Evolutionary conservation across 1,140 invertebrate species (phyloP).

Genomic region (Conus betulinus): DNA sequence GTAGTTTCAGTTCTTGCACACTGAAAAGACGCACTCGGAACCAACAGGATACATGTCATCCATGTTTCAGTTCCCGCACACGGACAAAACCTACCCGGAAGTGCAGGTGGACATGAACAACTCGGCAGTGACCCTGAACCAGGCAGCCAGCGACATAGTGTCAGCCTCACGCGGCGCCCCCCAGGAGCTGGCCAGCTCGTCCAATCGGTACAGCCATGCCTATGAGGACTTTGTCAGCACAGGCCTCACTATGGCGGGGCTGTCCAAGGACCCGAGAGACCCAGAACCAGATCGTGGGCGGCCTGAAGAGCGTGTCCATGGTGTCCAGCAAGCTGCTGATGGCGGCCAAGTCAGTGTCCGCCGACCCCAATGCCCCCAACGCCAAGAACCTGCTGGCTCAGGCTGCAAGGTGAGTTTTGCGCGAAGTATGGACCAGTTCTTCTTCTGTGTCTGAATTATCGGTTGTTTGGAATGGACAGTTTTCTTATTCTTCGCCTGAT

Average conservation of each 20-base stretch:
- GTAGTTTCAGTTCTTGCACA: background rate
- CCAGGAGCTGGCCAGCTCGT: slow-evolving; percentile 84
- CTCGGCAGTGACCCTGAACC: slow-evolving; percentile 88
- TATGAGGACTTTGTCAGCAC: slow-evolving; percentile 83
- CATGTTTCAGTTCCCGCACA: slow-evolving; percentile 64
- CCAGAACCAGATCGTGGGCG: slow-evolving; percentile 83
- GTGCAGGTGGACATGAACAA: slow-evolving; percentile 89
- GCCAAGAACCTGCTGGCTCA: slow-evolving; percentile 91
- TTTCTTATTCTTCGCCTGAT: no score
- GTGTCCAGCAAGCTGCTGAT: slow-evolving; percentile 91
- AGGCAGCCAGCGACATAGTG: slow-evolving; percentile 87
- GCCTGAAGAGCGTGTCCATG: slow-evolving; percentile 90
- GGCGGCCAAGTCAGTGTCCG: slow-evolving; percentile 91
- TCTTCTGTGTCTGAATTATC: no score
- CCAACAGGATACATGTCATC: background rate
- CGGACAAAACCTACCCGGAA: slow-evolving; percentile 78
- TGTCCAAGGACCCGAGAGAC: slow-evolving; percentile 69
- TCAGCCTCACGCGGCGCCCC: slow-evolving; percentile 80
- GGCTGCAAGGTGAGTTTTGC: slow-evolving; percentile 82
- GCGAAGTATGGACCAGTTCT: no score
- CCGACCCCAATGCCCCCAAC: slow-evolving; percentile 92
- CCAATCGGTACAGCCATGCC: slow-evolving; percentile 85
- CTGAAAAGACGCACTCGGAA: slow-evolving; percentile 23
- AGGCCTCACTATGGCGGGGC: slow-evolving; percentile 65
- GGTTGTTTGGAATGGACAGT: no score